Evolutionary conservation across 2,797 vertebrate genomes (phyloP), one percentile per base, ranked within the genome.

Genomic region (Diceros bicornis): DNA sequence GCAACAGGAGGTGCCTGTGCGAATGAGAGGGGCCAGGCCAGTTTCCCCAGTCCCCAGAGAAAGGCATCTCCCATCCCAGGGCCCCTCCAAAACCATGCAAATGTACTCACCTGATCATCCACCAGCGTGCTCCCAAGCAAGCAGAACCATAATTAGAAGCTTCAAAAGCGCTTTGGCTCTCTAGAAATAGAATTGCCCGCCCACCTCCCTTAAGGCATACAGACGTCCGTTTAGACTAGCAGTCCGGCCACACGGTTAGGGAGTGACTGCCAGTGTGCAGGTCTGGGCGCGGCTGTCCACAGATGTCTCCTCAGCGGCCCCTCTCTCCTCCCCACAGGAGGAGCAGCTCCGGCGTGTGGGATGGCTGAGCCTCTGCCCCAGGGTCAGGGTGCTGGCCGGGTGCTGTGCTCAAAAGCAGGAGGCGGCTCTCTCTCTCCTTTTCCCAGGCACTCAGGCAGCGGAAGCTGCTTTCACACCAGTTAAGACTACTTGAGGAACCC

Each of bases 251-350:
- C 1, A 1, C 32, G 23, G 14, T 23, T 17, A 7, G 27, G 64
- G 47, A 7, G 34, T 9, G 0, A 68, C 50, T 16, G 57, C 21
- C 16, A 9, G 0, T 1, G 1, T 34, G 17, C 41, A 11, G 34
- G 55, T 47, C 3, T 52, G 17, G 13, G 41, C 34, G 20, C 29
- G 1, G 18, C 41, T 34, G 12, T 55, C 50, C 47, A 23, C 4
- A 21, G 27, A 23, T 27, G 27, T n/a, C n/a, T 69, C 34, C 62
- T 25, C 7, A 8, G 23, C 1, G 9, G 44, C 47, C 55, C 32
- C 57, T 50, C 20, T 18, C 10, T 13, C 7, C 5, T 3, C 16
- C 44, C 13, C 11, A 37, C 0, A 9, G 2, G 34, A 77, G 55
- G 7, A 59, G 87, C 47, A 41, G 6, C 41, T 47, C 57, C 59